Conservation (phyloP, 2,888 invertebrate genomes). For the Melipona beecheii region DNA sequence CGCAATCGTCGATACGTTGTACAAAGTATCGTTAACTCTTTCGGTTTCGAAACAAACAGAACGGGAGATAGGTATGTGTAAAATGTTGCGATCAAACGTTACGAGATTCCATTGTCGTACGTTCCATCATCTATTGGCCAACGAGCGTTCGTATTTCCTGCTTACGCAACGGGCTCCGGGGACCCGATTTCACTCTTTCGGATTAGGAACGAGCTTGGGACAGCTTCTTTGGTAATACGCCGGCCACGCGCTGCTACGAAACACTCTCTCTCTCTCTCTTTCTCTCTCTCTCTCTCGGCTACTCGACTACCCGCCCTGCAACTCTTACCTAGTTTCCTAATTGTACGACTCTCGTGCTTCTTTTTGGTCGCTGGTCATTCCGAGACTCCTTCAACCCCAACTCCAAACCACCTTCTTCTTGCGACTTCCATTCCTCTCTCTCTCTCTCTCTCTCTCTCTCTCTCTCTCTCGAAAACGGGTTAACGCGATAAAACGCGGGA, state of each 20-base stretch:
- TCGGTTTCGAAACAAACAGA: neutral
- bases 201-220: slow-evolving; percentile 46
- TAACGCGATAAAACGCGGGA: slow-evolving; percentile 16
- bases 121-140: slow-evolving; percentile 57
- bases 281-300: slow-evolving; percentile 1
- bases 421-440: slow-evolving; percentile 18
- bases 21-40: too few relatives aligned
- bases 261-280: slow-evolving; percentile 12
- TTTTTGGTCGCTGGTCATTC: slow-evolving; percentile 42
- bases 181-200: slow-evolving; percentile 67
- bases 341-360: slow-evolving; percentile 55
- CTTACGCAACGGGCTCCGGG: slow-evolving; percentile 58
- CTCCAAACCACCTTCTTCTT: neutral
- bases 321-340: slow-evolving; percentile 58
- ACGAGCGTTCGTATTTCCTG: slow-evolving; percentile 53
- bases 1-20: too few relatives aligned
- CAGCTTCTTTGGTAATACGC: slow-evolving; percentile 54
- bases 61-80: neutral
- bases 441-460: neutral
- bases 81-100: neutral
- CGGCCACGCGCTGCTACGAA: slow-evolving; percentile 34
- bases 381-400: neutral
- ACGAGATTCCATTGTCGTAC: neutral
- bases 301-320: slow-evolving; percentile 37
- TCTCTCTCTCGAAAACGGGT: slow-evolving; percentile 19